Percentiles rank a stretch among this genome's conserved stretches.
phyloP scores from a whole-genome alignment of 2,113 vertebrate species.

The Cyphomyrus plagiostoma region DNA sequence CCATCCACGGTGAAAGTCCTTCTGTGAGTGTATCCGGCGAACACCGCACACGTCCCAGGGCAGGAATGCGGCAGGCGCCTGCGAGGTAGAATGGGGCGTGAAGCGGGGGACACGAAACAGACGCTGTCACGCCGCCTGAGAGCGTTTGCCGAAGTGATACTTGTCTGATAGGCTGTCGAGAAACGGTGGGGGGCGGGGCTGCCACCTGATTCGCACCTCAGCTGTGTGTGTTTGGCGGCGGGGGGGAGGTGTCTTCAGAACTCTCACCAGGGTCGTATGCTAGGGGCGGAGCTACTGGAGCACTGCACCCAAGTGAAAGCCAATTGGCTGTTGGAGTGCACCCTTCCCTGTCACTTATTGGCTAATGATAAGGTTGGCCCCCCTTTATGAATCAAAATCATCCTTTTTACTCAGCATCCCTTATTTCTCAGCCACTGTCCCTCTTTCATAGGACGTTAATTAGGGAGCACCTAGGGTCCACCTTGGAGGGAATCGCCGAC shows the following conservation, averaged over 20 bases:
- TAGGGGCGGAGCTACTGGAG: not conserved
- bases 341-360: not conserved
- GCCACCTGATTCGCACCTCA: not conserved
- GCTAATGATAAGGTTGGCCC: not conserved
- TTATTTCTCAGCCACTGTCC: not conserved
- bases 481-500: constrained; percentile 20
- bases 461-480: constrained; percentile 17
- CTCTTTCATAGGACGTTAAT: not conserved
- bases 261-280: not conserved
- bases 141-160: not conserved
- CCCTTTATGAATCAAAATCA: not conserved
- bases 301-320: not conserved
- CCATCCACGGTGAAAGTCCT: not conserved
- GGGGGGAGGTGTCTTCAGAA: not conserved
- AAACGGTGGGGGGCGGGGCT: not conserved
- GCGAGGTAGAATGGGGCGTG: not conserved
- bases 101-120: not conserved
- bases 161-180: not conserved
- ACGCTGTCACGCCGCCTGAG: not conserved
- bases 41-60: not conserved
- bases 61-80: not conserved
- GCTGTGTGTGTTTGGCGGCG: not conserved
- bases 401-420: not conserved
- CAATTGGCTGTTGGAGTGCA: not conserved
- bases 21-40: not conserved